phyloP scores from a whole-genome alignment of 1,140 invertebrate species.

The Dryas iulia region DNA sequence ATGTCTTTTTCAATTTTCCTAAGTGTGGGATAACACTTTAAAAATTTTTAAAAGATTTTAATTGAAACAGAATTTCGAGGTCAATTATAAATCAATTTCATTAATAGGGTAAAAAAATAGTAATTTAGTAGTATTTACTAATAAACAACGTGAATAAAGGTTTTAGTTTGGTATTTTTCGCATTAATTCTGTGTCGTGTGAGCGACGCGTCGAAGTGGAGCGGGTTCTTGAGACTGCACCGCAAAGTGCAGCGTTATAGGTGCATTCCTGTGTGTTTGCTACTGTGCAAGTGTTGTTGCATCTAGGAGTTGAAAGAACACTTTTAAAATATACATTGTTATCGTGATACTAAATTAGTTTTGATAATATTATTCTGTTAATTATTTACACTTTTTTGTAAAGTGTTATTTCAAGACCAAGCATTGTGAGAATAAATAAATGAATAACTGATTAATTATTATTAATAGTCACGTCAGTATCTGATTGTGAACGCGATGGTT shows the following conservation, averaged over 20 bases:
- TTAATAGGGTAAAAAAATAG: not conserved
- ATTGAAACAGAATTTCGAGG: not conserved
- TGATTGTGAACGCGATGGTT: no score
- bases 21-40: no score
- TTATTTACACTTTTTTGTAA: no score
- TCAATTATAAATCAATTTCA: not conserved
- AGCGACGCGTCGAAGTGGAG: not conserved
- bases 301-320: not conserved
- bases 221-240: conserved; percentile 14
- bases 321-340: not conserved
- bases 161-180: not conserved
- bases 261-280: conserved; percentile 1
- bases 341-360: not conserved
- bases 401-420: no score
- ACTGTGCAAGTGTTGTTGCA: not conserved
- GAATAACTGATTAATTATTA: no score
- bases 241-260: conserved; percentile 17
- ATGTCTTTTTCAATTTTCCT: no score
- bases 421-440: no score
- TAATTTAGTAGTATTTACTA: not conserved
- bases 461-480: no score
- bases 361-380: no score
- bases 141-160: not conserved
- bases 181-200: not conserved
- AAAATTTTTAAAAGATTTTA: no score